Evolutionary conservation across 1,140 invertebrate species (phyloP).

Genomic region (Propsilocerus akamusi): DNA sequence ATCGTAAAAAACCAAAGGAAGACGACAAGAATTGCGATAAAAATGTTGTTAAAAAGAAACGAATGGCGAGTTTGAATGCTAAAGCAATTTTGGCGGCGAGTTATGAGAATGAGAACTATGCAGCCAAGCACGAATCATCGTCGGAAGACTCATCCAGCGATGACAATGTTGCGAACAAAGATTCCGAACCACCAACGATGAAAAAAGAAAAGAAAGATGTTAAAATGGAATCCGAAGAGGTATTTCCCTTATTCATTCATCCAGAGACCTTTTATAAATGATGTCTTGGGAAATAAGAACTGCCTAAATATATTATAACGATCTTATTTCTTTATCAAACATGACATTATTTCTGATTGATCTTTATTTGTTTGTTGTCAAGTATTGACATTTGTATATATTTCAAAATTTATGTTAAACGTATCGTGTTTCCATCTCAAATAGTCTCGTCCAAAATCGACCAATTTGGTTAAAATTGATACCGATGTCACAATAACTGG

Average conservation of each 20-base stretch:
- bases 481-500: conserved; percentile 73
- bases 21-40: conserved; percentile 55
- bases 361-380: background rate
- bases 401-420: background rate
- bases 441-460: conserved; percentile 16
- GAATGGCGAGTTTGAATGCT: conserved; percentile 86
- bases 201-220: conserved; percentile 20
- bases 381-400: too few species aligned
- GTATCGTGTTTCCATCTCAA: too few species aligned
- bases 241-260: background rate
- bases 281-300: too few species aligned
- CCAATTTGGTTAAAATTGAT: conserved; percentile 56
- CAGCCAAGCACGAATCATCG: conserved; percentile 31
- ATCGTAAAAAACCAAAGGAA: conserved; percentile 35
- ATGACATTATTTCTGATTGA: background rate
- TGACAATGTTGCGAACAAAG: conserved; percentile 7
- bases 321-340: too few species aligned
- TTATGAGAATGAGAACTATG: conserved; percentile 55
- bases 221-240: conserved; percentile 2
- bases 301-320: too few species aligned
- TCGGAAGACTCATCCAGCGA: conserved; percentile 26
- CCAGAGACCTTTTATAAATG: too few species aligned
- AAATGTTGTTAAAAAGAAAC: conserved; percentile 71
- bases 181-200: conserved; percentile 15
- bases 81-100: conserved; percentile 81